A percentile compares a stretch with the other conserved stretches of the same genome.
Conservation (phyloP, 2,888 invertebrate species). For the Tubulanus polymorphus region DNA sequence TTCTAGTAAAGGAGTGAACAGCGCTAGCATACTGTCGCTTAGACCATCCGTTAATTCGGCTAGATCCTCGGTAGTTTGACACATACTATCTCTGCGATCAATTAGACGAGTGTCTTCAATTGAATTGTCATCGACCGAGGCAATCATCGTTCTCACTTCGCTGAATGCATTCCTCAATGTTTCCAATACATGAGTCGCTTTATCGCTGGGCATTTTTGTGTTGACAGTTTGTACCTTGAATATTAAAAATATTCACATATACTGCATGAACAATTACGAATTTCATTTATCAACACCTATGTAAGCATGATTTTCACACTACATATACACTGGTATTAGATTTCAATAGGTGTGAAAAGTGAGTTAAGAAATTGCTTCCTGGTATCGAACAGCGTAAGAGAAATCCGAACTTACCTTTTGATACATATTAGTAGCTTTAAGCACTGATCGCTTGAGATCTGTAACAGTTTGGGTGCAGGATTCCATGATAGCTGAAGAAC, state of each 20-base stretch:
- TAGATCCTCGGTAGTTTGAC: neutral
- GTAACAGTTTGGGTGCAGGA: slow-evolving; percentile 5
- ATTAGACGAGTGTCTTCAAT: neutral
- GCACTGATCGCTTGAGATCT: slow-evolving; percentile 9
- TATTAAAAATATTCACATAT: too few relatives aligned
- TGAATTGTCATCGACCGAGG: neutral
- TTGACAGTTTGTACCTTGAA: too few relatives aligned
- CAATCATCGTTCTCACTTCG: neutral
- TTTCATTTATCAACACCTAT: too few relatives aligned
- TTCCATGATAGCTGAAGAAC: neutral
- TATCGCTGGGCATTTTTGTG: neutral
- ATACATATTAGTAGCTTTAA: slow-evolving; percentile 8
- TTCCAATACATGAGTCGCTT: neutral
- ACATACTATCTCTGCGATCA: neutral
- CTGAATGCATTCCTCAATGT: neutral
- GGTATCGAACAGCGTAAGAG: too few relatives aligned
- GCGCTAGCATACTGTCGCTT: neutral
- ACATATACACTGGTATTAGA: too few relatives aligned
- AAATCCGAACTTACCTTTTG: slow-evolving; percentile 5
- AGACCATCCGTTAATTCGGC: too few relatives aligned
- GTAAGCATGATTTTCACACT: too few relatives aligned
- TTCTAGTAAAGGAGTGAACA: slow-evolving; percentile 5
- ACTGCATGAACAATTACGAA: too few relatives aligned
- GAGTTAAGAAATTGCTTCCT: too few relatives aligned
- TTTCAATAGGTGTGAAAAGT: too few relatives aligned